Conservation (phyloP, 2,113 vertebrate species). For the Myotis yumanensis region DNA sequence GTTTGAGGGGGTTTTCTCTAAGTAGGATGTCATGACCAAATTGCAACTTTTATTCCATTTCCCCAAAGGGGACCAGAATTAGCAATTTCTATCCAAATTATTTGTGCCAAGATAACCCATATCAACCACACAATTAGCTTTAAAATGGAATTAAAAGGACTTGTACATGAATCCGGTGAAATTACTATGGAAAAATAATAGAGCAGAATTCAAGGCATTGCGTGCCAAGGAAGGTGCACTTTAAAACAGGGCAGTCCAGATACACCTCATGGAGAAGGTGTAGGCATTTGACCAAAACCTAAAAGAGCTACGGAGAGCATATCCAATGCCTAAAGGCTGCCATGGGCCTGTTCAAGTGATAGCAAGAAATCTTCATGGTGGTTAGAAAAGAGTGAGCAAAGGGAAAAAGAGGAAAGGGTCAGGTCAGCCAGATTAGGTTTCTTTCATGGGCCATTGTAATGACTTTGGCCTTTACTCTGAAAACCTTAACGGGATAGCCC, state of each 20-base stretch:
- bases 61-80: not conserved
- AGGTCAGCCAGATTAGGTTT: not conserved
- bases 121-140: conserved; percentile 23
- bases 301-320: not conserved
- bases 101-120: conserved; percentile 31
- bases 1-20: not conserved
- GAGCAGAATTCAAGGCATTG: not conserved
- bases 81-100: not conserved
- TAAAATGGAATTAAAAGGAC: not conserved
- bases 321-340: not conserved
- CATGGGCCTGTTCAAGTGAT: not conserved
- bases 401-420: not conserved
- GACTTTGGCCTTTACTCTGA: not conserved
- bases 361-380: not conserved
- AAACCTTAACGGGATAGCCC: not conserved
- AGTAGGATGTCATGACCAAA: not conserved
- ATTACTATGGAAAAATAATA: conserved; percentile 7
- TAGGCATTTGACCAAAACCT: not conserved
- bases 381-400: not conserved
- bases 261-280: not conserved
- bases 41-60: not conserved
- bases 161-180: not conserved
- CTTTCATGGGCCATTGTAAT: not conserved
- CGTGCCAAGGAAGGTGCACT: conserved; percentile 14
- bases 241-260: not conserved